A percentile compares a stretch with the other conserved stretches of the same genome.
Conservation (phyloP, 1,140 invertebrate species). For the Papilio polytes region DNA sequence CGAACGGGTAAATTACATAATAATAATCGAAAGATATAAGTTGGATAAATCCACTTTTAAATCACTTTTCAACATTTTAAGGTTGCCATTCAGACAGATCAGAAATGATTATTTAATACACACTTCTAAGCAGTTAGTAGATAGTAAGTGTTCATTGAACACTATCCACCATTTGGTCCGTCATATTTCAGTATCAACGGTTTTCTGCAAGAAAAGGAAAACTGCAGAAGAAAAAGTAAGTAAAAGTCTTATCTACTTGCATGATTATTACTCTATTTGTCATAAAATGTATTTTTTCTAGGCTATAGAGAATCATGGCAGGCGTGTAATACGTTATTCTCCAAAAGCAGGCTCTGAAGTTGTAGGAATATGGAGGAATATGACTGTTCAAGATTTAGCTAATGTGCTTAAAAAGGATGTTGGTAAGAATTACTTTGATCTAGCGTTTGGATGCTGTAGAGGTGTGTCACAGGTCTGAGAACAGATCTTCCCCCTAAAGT, state of each 20-base stretch:
- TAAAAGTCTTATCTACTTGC: neutral
- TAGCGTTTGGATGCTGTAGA: too few species aligned
- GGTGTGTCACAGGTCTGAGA: too few species aligned
- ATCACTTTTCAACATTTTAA: conserved; percentile 42
- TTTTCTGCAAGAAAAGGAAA: conserved; percentile 70
- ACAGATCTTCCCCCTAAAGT: too few species aligned
- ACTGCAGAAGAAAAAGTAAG: conserved; percentile 68
- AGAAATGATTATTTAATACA: conserved; percentile 51
- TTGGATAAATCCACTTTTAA: neutral
- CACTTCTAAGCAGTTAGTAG: conserved; percentile 40
- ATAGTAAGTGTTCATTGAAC: conserved; percentile 41
- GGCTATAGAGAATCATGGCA: conserved; percentile 65
- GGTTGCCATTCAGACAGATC: conserved; percentile 57
- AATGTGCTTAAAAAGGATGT: conserved; percentile 84
- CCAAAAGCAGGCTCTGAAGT: conserved; percentile 77
- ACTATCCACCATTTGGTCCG: conserved; percentile 48
- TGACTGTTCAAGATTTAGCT: conserved; percentile 90
- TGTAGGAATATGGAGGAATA: conserved; percentile 90
- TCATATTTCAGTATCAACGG: conserved; percentile 56
- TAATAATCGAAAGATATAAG: neutral
- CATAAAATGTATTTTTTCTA: conserved; percentile 40
- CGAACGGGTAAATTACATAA: neutral
- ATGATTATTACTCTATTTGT: neutral
- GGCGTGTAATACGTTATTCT: conserved; percentile 71
- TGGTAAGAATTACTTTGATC: too few species aligned